Evolutionary conservation across 2,888 invertebrate genomes (phyloP).

Genomic region (Leptodirus hochenwartii): DNA sequence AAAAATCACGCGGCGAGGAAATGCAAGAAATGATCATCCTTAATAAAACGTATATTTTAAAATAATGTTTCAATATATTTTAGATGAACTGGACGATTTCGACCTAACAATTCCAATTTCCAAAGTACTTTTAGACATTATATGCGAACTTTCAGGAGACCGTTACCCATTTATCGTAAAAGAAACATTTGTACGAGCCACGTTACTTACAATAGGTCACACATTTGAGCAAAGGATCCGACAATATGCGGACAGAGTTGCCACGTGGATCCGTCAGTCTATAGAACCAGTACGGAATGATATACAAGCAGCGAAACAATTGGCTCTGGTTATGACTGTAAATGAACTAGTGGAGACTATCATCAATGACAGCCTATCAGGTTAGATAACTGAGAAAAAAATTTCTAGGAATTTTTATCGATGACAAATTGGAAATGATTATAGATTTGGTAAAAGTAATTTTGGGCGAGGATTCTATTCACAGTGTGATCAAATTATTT

Average conservation of each 20-base stretch:
- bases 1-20: too few relatives aligned
- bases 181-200: conserved; percentile 30
- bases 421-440: too few relatives aligned
- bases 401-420: too few relatives aligned
- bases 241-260: conserved; percentile 11
- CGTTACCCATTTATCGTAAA: conserved; percentile 28
- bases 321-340: conserved; percentile 19
- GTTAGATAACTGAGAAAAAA: too few relatives aligned
- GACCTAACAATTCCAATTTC: conserved; percentile 30
- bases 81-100: conserved; percentile 33
- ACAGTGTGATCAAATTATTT: conserved; percentile 23
- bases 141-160: conserved; percentile 30
- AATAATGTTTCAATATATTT: conserved; percentile 14
- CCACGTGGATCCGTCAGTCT: conserved; percentile 15
- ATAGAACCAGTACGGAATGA: conserved; percentile 17
- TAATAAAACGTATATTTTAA: neutral
- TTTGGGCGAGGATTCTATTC: conserved; percentile 24
- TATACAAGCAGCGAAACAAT: conserved; percentile 11
- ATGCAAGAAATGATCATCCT: conserved; percentile 3
- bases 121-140: conserved; percentile 27
- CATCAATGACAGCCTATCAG: neutral
- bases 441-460: conserved; percentile 20
- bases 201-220: conserved; percentile 27
- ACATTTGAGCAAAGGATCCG: conserved; percentile 22
- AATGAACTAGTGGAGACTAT: conserved; percentile 17